phyloP scores from a whole-genome alignment of 2,888 invertebrate genomes.

The Tachina lurida region DNA sequence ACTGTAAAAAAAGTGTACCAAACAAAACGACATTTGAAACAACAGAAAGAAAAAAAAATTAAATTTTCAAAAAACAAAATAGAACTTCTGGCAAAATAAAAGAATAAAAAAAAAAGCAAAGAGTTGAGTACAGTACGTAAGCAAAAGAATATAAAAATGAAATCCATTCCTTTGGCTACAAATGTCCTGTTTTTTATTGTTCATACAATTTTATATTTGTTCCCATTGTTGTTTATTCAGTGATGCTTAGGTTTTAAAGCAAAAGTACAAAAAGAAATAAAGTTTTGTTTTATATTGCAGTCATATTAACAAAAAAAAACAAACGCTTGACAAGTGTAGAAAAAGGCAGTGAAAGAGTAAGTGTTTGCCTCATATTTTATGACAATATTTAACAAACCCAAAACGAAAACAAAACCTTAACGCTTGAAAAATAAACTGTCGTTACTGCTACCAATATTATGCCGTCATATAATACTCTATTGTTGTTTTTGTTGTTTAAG shows the following conservation, averaged over 20 bases:
- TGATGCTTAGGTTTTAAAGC: constrained; percentile 53
- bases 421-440: constrained; percentile 45
- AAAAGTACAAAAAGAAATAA: constrained; percentile 38
- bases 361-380: constrained; percentile 73
- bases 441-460: constrained; percentile 35
- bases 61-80: constrained; percentile 38
- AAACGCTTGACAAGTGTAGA: constrained; percentile 69
- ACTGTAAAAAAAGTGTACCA: constrained; percentile 51
- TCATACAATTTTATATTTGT: constrained; percentile 65
- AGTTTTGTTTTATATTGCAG: constrained; percentile 64
- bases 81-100: constrained; percentile 37
- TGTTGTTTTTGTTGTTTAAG: constrained; percentile 13
- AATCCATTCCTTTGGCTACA: constrained; percentile 71
- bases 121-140: constrained; percentile 56
- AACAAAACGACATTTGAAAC: constrained; percentile 66
- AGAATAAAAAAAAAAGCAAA: neutral
- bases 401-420: constrained; percentile 37
- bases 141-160: constrained; percentile 67
- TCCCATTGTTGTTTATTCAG: constrained; percentile 63
- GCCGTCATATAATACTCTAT: neutral
- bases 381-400: constrained; percentile 68
- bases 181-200: constrained; percentile 71
- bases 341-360: constrained; percentile 61
- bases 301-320: constrained; percentile 54
- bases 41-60: constrained; percentile 21